A percentile compares a stretch with the other conserved stretches of the same genome.
phyloP scores from a whole-genome alignment of 2,797 vertebrate species.

The Peromyscus attwateri region DNA sequence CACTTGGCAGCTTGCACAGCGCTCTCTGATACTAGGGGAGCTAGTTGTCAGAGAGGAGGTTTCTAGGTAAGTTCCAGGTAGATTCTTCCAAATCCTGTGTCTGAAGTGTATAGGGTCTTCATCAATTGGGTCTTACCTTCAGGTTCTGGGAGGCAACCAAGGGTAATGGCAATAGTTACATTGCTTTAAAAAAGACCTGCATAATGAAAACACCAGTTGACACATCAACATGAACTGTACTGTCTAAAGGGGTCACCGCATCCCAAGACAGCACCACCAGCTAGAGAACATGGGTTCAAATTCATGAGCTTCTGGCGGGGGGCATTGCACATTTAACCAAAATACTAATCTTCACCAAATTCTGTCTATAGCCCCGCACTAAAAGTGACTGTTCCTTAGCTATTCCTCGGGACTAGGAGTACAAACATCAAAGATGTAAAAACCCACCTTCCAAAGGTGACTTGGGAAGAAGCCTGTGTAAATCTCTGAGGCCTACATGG shows the following conservation, averaged over 20 bases:
- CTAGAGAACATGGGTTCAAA: background rate
- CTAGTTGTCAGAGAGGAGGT: background rate
- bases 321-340: background rate
- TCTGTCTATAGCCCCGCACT: background rate
- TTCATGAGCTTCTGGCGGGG: background rate
- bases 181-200: background rate
- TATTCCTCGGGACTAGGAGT: background rate
- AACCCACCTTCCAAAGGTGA: background rate
- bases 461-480: background rate
- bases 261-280: background rate
- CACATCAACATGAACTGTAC: too few species aligned
- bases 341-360: background rate
- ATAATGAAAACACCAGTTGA: background rate
- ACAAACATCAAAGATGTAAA: background rate
- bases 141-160: background rate
- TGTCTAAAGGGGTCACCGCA: background rate
- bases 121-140: background rate
- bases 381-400: background rate
- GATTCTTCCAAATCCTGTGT: background rate
- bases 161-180: background rate
- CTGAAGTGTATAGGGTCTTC: too few species aligned
- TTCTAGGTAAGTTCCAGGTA: background rate
- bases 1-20: background rate
- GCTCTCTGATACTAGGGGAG: too few species aligned
- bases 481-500: background rate